phyloP scores from a whole-genome alignment of 2,113 vertebrate species.

The Tautogolabrus adspersus region DNA sequence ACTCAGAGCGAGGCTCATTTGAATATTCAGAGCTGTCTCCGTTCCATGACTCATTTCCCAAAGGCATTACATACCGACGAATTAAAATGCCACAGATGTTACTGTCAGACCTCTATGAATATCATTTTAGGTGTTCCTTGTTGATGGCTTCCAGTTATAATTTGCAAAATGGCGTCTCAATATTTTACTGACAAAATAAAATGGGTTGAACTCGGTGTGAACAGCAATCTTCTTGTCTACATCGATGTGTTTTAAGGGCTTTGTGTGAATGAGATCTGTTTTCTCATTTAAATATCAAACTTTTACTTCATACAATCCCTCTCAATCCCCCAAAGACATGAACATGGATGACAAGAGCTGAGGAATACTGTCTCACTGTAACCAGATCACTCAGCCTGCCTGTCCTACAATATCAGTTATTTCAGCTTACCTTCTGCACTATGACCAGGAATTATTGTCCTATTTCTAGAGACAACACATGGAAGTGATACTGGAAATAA shows the following conservation, averaged over 20 bases:
- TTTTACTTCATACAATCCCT: background rate
- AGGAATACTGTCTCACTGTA: background rate
- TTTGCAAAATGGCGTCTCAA: conserved; percentile 27
- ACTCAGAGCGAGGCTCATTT: conserved; percentile 23
- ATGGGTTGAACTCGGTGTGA: conserved; percentile 16
- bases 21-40: conserved; percentile 24
- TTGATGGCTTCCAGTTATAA: conserved; percentile 30
- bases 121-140: conserved; percentile 24
- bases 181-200: conserved; percentile 22
- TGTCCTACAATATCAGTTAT: background rate
- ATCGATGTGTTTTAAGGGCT: background rate
- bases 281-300: background rate
- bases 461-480: too few species aligned
- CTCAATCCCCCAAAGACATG: background rate
- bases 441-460: too few species aligned
- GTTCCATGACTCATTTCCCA: conserved; percentile 27
- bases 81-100: conserved; percentile 56
- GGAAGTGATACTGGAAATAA: too few species aligned
- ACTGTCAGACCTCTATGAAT: conserved; percentile 20
- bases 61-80: conserved; percentile 8
- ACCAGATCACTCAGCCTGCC: background rate
- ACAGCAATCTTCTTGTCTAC: background rate
- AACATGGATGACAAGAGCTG: background rate
- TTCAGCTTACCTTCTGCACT: too few species aligned
- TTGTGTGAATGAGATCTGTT: conserved; percentile 6